Conservation (phyloP, 1,140 invertebrate genomes). For the Frieseomelitta varia region DNA sequence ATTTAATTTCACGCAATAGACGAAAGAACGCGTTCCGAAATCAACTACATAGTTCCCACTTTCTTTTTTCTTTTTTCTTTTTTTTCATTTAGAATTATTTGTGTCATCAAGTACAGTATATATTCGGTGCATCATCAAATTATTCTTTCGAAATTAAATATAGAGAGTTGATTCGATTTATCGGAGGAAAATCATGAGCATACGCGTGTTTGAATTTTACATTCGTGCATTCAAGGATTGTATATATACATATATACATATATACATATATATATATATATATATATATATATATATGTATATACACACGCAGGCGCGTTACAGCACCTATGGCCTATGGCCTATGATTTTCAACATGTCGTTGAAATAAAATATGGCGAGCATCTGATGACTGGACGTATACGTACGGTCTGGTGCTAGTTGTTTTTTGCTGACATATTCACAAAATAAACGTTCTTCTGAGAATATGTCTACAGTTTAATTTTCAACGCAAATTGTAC, state of each 20-base stretch:
- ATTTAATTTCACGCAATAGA: conserved; percentile 45
- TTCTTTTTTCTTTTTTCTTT: background rate
- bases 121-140: background rate
- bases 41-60: background rate
- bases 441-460: background rate
- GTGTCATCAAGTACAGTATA: background rate
- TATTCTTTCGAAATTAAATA: background rate
- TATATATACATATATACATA: no score
- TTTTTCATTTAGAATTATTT: background rate
- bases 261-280: no score
- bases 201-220: background rate
- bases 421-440: conserved; percentile 35
- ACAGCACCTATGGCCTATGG: background rate
- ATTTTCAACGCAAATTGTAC: background rate
- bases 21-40: conserved; percentile 37
- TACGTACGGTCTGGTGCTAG: conserved; percentile 29
- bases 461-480: background rate
- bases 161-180: background rate
- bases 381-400: conserved; percentile 53
- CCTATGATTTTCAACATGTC: conserved; percentile 22
- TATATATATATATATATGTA: no score
- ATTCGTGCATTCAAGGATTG: background rate
- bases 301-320: conserved; percentile 2
- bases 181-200: background rate
- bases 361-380: conserved; percentile 58